Conservation (phyloP, 2,113 vertebrate genomes). For the Marcusenius ussheri region DNA sequence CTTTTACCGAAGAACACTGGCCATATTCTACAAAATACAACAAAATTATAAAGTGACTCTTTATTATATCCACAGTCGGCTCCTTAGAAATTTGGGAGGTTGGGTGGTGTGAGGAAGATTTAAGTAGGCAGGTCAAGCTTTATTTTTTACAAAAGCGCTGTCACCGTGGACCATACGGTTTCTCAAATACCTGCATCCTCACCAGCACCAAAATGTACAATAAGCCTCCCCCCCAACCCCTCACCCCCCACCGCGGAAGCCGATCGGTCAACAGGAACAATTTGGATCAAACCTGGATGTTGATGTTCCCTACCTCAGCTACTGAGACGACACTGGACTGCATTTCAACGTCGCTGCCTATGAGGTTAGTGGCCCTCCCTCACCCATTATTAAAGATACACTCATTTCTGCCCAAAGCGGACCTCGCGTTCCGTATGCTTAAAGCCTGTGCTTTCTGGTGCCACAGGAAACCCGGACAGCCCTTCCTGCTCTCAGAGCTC, state of each 20-base stretch:
- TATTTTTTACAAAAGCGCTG: not conserved
- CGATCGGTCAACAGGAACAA: conserved; percentile 12
- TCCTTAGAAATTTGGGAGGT: not conserved
- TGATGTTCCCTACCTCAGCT: conserved; percentile 26
- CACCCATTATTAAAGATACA: conserved; percentile 24
- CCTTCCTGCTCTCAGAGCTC: not conserved
- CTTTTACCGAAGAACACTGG: not conserved
- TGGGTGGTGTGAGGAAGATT: not conserved
- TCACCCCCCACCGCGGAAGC: not conserved
- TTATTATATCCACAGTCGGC: not conserved
- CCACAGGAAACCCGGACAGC: not conserved
- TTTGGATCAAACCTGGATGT: conserved; percentile 15
- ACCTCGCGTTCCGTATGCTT: not conserved
- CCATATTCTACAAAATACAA: conserved; percentile 3
- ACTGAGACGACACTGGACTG: conserved; percentile 6
- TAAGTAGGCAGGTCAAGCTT: not conserved
- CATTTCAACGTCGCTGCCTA: not conserved
- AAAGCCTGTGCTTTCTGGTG: not conserved
- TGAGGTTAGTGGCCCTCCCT: not conserved
- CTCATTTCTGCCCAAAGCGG: not conserved
- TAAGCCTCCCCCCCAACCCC: not conserved
- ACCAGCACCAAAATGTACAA: not conserved
- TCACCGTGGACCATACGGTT: not conserved
- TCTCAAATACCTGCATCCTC: conserved; percentile 9
- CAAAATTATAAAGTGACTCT: not conserved